These are phyloP conservation scores for Carassius gibelio DNA, from an alignment of 2,113 vertebrate species.

Conservation along the genomic window DNA sequence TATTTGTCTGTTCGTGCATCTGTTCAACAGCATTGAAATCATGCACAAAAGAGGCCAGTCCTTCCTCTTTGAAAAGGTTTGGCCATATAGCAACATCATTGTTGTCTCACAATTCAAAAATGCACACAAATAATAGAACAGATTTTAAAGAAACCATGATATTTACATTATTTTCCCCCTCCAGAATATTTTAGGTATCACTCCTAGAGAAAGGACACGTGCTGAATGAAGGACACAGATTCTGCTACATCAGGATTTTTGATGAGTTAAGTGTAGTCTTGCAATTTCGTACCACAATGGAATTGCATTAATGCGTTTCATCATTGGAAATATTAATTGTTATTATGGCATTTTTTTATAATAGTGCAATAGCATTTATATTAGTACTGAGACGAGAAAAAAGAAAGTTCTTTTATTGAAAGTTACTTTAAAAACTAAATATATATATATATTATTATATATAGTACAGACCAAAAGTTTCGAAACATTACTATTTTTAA, in stretches of 20 bases:
- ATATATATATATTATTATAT: no score
- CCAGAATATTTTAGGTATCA: not conserved
- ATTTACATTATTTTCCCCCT: not conserved
- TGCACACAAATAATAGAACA: not conserved
- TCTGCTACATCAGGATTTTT: not conserved
- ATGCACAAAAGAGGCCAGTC: not conserved
- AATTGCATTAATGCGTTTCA: not conserved
- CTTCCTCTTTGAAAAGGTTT: not conserved
- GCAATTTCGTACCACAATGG: not conserved
- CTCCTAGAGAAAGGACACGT: not conserved
- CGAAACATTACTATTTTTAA: no score
- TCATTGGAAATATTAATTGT: not conserved
- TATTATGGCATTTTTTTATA: not conserved
- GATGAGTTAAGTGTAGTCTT: not conserved
- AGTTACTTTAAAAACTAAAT: not conserved
- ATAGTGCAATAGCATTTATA: not conserved
- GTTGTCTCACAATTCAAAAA: not conserved
- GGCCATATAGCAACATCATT: not conserved
- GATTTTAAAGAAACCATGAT: not conserved
- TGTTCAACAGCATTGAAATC: not conserved
- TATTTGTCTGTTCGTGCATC: slow-evolving; percentile 15
- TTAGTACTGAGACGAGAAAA: no score
- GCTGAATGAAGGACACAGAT: not conserved
- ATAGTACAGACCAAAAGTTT: no score
- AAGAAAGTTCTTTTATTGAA: not conserved